Evolutionary conservation across 53 echinoderm and acorn worm species (phyloP).

Genomic region (Glandiceps talaboti): DNA sequence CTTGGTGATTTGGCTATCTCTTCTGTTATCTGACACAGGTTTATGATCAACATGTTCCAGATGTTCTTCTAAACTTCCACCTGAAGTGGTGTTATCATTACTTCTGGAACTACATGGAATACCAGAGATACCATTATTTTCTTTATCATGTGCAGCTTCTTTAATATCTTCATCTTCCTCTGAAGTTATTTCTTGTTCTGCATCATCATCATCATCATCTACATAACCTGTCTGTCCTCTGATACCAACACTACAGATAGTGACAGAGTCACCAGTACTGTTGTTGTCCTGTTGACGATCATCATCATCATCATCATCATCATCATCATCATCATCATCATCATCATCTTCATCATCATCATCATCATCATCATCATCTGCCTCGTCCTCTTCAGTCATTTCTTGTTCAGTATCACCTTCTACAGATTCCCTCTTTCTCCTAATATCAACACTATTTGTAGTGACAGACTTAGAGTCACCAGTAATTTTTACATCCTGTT

Average conservation of each 20-base stretch:
- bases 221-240: neutral
- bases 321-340: neutral
- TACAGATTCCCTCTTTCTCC: too few species aligned
- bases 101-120: neutral
- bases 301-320: neutral
- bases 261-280: neutral
- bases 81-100: neutral
- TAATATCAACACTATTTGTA: too few species aligned
- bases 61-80: neutral
- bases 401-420: too few species aligned
- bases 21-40: neutral
- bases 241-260: neutral
- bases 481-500: too few species aligned
- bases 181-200: neutral
- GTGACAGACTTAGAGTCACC: too few species aligned
- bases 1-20: neutral
- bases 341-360: neutral
- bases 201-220: neutral
- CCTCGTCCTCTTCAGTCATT: too few species aligned
- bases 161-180: neutral
- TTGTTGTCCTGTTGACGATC: neutral
- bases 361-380: too few species aligned
- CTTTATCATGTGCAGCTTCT: neutral
- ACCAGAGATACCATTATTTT: neutral
- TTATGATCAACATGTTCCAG: neutral